A percentile compares a stretch with the other conserved stretches of the same genome.
Conservation (phyloP, 2,888 invertebrate species). For the Nasonovia ribisnigri region DNA sequence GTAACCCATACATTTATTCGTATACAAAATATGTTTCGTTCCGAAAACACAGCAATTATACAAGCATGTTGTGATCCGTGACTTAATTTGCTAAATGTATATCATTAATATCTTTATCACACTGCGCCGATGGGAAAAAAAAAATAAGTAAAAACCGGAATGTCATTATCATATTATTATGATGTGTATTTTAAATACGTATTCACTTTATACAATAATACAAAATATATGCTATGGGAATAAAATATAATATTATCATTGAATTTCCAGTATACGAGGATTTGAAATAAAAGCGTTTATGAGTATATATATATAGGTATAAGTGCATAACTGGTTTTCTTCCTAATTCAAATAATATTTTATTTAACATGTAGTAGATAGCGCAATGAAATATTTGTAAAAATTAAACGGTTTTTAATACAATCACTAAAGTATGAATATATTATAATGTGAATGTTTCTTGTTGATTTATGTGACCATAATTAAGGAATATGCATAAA, state of each 20-base stretch:
- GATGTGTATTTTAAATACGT: background rate
- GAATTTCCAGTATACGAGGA: background rate
- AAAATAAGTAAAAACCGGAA: background rate
- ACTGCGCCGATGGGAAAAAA: background rate
- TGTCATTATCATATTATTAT: background rate
- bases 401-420: constrained; percentile 9
- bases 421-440: background rate
- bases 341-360: background rate
- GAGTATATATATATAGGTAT: background rate
- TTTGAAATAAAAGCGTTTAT: background rate
- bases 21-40: too few species aligned
- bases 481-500: background rate
- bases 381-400: constrained; percentile 2
- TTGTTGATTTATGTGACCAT: background rate
- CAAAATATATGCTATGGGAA: background rate
- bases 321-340: background rate
- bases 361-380: background rate
- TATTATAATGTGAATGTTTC: background rate
- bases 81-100: background rate
- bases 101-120: background rate
- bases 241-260: constrained; percentile 1
- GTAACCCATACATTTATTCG: background rate
- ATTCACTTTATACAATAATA: background rate
- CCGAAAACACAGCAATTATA: background rate
- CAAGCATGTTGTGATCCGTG: background rate